Evolutionary conservation across 2,113 vertebrate species (phyloP).

Genomic region (Labrus mixtus): DNA sequence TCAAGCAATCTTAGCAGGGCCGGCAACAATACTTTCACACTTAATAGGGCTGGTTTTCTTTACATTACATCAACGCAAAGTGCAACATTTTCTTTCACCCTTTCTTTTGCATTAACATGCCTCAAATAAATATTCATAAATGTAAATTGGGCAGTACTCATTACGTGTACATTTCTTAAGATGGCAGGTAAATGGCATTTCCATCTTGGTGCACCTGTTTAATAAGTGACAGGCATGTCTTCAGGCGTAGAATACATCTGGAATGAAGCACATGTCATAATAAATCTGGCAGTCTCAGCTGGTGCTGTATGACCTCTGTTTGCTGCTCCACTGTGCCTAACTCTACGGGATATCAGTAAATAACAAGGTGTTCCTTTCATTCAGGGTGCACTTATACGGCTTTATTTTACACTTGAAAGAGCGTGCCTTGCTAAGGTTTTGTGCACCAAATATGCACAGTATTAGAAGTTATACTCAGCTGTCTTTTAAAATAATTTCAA

Average conservation of each 20-base stretch:
- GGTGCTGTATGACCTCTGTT: constrained; percentile 1
- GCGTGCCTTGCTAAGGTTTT: neutral
- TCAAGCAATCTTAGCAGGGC: neutral
- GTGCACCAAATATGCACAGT: neutral
- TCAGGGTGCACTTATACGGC: constrained; percentile 22
- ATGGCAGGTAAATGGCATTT: constrained; percentile 2
- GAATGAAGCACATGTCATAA: constrained; percentile 8
- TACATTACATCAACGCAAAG: neutral
- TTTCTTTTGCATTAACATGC: neutral
- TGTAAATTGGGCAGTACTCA: neutral
- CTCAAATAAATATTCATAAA: neutral
- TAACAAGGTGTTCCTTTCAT: constrained; percentile 5
- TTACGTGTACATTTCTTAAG: constrained; percentile 18
- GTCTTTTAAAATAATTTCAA: neutral
- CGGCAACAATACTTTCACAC: neutral
- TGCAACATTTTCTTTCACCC: too few relatives aligned
- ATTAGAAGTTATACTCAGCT: neutral
- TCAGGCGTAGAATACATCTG: constrained; percentile 21
- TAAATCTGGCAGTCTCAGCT: constrained; percentile 26
- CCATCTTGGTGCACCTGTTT: constrained; percentile 1
- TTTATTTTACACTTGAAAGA: constrained; percentile 5
- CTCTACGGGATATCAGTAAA: neutral
- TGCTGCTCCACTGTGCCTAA: constrained; percentile 14
- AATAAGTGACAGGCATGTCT: constrained; percentile 9
- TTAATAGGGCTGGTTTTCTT: neutral